Base-by-base conservation (phyloP, 2,888 invertebrate species). In the Brachylomia viminalis region DNA sequence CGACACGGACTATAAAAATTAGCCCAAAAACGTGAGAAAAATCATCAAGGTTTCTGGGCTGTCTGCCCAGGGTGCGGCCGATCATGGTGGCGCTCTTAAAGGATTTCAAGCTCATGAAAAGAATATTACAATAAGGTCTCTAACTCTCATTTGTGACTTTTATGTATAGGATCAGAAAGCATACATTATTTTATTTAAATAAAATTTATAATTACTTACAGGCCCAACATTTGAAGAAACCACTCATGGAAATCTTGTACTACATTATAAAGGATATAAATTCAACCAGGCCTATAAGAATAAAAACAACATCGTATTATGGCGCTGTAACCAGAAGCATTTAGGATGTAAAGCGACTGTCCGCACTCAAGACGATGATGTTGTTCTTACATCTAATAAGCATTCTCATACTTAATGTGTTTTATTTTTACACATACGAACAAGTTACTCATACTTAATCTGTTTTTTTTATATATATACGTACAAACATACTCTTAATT, bases 321-420 rank as follows among this genome's bases (percentile, higher is more conserved):
- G 71, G 80, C 61, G 77, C 13, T 77, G 77, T n/a, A 62, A 71
- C n/a, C 47, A 47, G n/a, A 79, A 47, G 15, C 6, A 49, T n/a
- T 15, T 33, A 33, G 49, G 15, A 30, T 77, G 77, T 30, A 77
- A 80, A 47, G 38, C 77, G 15, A 56, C n/a, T n/a, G 20, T 71
- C 0, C 61, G 30, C 30, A 71, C 77, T 15, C 62, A 10, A 38
- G 7, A 47, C 4, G 3, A 52, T 8, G 17, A 13, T 23, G 17
- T 56, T 23, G 47, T 47, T 30, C 17, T 76, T 47, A 13, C 23
- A 23, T 75, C 15, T 13, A 10, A 47, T 56, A 17, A 47, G 17
- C 76, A 75, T 38, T 56, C 30, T 75, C 75, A 75, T 56, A 17
- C 6, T 30, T 47, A 33, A 68, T 69, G 17, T 27, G 2, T 54